phyloP scores from a whole-genome alignment of 1,140 invertebrate species.

The Helicoverpa zea region DNA sequence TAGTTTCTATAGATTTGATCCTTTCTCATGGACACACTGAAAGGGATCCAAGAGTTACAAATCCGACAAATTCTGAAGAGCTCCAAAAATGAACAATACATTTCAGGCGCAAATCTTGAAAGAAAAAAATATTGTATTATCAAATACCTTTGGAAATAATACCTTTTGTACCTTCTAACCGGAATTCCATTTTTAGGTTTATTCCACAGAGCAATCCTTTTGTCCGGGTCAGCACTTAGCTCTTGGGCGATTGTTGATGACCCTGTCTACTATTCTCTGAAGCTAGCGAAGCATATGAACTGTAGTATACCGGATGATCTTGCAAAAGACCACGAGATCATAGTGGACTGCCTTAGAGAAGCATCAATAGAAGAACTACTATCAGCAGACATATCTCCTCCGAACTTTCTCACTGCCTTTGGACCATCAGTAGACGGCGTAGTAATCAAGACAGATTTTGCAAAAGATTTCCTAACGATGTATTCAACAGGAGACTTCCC shows the following conservation, averaged over 20 bases:
- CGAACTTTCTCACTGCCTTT: constrained; percentile 94
- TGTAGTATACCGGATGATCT: constrained; percentile 94
- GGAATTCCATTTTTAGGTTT: constrained; percentile 87
- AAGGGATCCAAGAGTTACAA: constrained; percentile 39
- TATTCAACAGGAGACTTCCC: constrained; percentile 89
- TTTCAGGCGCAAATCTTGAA: constrained; percentile 34
- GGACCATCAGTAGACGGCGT: constrained; percentile 95
- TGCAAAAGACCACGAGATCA: constrained; percentile 92
- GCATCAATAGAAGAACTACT: constrained; percentile 93
- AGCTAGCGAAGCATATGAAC: constrained; percentile 94
- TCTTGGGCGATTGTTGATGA: constrained; percentile 98
- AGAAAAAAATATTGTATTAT: constrained; percentile 15
- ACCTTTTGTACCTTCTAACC: constrained; percentile 29
- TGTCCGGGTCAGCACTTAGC: constrained; percentile 97
- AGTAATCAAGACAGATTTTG: constrained; percentile 93
- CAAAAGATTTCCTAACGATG: constrained; percentile 91
- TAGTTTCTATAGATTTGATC: constrained; percentile 38
- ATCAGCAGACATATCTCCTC: constrained; percentile 92
- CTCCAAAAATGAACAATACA: constrained; percentile 34
- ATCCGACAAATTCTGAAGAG: constrained; percentile 15
- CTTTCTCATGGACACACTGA: constrained; percentile 37
- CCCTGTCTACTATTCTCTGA: constrained; percentile 94
- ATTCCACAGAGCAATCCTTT: constrained; percentile 96
- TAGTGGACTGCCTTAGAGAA: constrained; percentile 93
- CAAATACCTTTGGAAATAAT: constrained; percentile 36